phyloP scores from a whole-genome alignment of 2,888 invertebrate genomes.

The Lycaena phlaeas region DNA sequence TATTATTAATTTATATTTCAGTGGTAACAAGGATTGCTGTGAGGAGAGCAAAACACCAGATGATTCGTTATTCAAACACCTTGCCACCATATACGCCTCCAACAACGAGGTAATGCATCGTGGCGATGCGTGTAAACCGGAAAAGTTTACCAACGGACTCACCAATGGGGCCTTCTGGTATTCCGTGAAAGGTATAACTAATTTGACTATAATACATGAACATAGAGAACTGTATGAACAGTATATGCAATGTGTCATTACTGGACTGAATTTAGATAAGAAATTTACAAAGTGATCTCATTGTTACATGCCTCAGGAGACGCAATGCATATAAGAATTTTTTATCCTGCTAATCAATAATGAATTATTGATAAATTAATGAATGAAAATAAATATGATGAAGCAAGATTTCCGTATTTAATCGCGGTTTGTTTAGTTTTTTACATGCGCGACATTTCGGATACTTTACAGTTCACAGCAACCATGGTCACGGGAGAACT shows the following conservation, averaged over 20 bases:
- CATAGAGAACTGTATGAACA: neutral
- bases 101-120: constrained; percentile 82
- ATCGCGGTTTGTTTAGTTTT: no score
- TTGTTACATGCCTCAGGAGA: no score
- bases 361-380: no score
- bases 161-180: constrained; percentile 97
- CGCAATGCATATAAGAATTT: no score
- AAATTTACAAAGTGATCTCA: no score
- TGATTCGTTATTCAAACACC: constrained; percentile 82
- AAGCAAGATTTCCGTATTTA: no score
- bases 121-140: constrained; percentile 81
- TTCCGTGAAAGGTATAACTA: constrained; percentile 77
- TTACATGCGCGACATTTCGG: no score
- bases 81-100: constrained; percentile 84
- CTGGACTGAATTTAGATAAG: no score
- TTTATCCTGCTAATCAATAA: no score
- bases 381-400: no score
- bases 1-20: constrained; percentile 33
- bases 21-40: constrained; percentile 75
- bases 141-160: constrained; percentile 83
- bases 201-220: neutral
- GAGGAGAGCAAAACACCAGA: constrained; percentile 86
- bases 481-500: no score
- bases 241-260: neutral
- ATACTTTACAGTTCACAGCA: no score